Evolutionary conservation across 2,888 invertebrate genomes (phyloP).

Genomic region (Drosophila siamana): DNA sequence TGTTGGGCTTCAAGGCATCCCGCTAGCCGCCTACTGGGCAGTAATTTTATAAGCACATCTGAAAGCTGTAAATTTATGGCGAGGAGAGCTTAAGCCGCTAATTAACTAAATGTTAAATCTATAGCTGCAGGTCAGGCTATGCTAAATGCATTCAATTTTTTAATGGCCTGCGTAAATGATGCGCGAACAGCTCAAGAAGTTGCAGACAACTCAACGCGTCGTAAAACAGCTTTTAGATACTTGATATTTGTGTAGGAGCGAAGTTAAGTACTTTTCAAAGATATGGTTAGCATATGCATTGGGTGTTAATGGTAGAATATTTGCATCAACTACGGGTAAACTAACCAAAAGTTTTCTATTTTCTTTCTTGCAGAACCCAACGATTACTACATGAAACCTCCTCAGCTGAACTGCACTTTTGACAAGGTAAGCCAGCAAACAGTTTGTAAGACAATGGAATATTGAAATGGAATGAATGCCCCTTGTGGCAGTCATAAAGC

Average conservation of each 20-base stretch:
- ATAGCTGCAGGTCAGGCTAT: slow-evolving; percentile 45
- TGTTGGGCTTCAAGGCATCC: slow-evolving; percentile 11
- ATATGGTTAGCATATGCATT: slow-evolving; percentile 4
- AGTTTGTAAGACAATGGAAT: slow-evolving; percentile 12
- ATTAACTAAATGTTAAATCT: slow-evolving; percentile 39
- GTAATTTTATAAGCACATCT: slow-evolving; percentile 21
- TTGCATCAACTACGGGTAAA: background rate
- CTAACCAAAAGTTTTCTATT: background rate
- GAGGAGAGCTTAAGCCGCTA: slow-evolving; percentile 24
- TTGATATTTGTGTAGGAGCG: slow-evolving; percentile 1
- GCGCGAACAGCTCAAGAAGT: slow-evolving; percentile 19
- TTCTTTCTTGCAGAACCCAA: slow-evolving; percentile 62
- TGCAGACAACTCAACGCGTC: slow-evolving; percentile 27
- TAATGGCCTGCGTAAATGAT: slow-evolving; percentile 33
- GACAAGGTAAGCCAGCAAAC: slow-evolving; percentile 55
- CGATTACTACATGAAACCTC: slow-evolving; percentile 47
- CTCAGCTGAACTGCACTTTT: slow-evolving; percentile 38
- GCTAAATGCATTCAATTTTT: slow-evolving; percentile 29
- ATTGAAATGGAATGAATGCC: slow-evolving; percentile 14
- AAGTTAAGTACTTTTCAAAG: background rate
- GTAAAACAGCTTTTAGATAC: slow-evolving; percentile 2
- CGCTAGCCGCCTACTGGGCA: background rate
- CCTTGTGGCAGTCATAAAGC: slow-evolving; percentile 35
- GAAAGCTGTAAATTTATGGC: slow-evolving; percentile 27
- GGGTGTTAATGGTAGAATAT: too few relatives aligned